Base-by-base conservation (phyloP, 2,797 vertebrate species). In the Micropoecilia bifurca region DNA sequence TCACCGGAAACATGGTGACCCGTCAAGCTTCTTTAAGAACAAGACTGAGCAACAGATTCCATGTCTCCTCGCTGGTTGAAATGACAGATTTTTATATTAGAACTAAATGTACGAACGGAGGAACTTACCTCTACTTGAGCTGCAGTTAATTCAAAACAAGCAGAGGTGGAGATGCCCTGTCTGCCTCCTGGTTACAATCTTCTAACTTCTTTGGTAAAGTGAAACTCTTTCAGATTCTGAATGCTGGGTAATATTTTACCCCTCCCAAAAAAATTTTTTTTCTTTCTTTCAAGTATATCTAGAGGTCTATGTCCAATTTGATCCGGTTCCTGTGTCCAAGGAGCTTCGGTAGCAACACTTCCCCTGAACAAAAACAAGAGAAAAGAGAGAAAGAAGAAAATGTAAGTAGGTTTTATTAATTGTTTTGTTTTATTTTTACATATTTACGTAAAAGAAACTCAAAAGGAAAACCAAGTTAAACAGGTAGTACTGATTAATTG, bases 41-140 rank as follows among this genome's bases (percentile, higher is more conserved):
- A 71, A 71, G 22, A 28, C 22, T 45, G 22, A 28, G 22, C 22
- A 39, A 41, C 36, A 68, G 1, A 41, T 9, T 68, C 10, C 8
- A 41, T 22, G 30, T 50, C 48, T 36, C 16, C 14, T 30, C 7
- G 7, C 28, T 66, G 61, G 30, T 20, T 9, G 61, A 9, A 66
- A 66, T 39, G 33, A 39, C 33, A 66, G 18, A 66, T 39, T 76
- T 76, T 81, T 71, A 68, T 79, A 69, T n/a, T 14, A 43, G 33
- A 77, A 45, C 71, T 66, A 71, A 74, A 8, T 71, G 75, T 55
- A 6, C 66, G 61, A 85, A 82, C 6, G 6, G 77, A 77, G 71
- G 85, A 61, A 88, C 91, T 91, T 73, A 90, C 89, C 87, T 89
- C 22, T 75, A 45, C 77, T 80, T 85, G 33, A 73, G 83, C 45